Conservation (phyloP, 2,888 invertebrate genomes). For the Cataglyphis altisquamis region DNA sequence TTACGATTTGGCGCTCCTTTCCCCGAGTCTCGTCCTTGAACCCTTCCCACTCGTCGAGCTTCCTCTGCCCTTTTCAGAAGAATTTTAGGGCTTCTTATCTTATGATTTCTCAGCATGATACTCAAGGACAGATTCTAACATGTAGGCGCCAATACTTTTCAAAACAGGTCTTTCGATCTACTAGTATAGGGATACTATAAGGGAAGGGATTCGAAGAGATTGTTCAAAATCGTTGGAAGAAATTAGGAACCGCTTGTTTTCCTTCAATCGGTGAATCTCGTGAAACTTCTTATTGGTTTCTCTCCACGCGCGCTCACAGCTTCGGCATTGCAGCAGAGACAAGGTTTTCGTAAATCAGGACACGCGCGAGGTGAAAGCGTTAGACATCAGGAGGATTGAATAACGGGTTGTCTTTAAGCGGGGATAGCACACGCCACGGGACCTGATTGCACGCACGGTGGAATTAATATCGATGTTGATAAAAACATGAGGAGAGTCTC, state of each 20-base stretch:
- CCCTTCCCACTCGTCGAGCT: conserved; percentile 65
- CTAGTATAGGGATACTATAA: too few species aligned
- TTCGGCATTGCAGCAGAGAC: background rate
- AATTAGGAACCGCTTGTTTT: conserved; percentile 10
- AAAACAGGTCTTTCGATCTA: background rate
- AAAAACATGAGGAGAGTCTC: conserved; percentile 56
- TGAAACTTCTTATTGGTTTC: conserved; percentile 15
- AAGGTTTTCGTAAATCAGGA: conserved; percentile 69
- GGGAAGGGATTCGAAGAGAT: background rate
- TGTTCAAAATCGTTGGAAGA: background rate
- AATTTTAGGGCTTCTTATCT: conserved; percentile 34
- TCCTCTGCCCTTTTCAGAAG: conserved; percentile 58
- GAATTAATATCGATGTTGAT: conserved; percentile 58
- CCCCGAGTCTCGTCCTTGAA: conserved; percentile 67
- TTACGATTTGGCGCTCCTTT: conserved; percentile 33
- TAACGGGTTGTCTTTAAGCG: conserved; percentile 28
- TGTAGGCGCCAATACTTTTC: background rate
- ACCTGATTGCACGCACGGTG: conserved; percentile 56
- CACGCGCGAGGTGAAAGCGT: conserved; percentile 72
- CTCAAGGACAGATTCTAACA: background rate
- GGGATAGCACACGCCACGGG: conserved; percentile 29
- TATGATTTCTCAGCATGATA: background rate
- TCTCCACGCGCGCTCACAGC: conserved; percentile 9
- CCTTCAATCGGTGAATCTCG: conserved; percentile 53
- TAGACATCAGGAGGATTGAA: conserved; percentile 53